Base-by-base conservation (phyloP, 2,888 invertebrate species). In the Drosophila atroscutellata region DNA sequence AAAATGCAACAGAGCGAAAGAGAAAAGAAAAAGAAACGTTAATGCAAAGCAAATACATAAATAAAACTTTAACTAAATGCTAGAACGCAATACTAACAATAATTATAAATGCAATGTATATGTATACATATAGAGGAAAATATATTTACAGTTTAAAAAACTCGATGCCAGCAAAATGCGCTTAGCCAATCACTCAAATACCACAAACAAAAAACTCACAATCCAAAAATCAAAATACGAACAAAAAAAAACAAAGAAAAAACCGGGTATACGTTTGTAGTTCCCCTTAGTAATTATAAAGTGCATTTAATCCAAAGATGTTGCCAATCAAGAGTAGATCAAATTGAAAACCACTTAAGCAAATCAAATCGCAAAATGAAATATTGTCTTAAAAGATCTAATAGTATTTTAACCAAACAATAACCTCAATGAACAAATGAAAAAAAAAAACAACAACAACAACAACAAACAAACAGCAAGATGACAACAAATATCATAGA, bases 241-340 rank as follows among this genome's bases (percentile, higher is more conserved):
- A n/a, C n/a, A 4, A 36, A 56, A 36, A 61, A 70, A n/a, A 54
- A 3, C 20, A 34, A 32, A 24, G 34, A 61, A 24, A 30, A 28
- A 34, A 54, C 18, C 52, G 28, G 28, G 28, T 49, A 51, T 62
- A 62, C 37, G 52, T 52, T 52, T 32, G 32, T 63, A 71, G 39
- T 71, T 75, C 66, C 52, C 64, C 58, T 59, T 52, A 72, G 67
- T 75, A 72, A 82, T 64, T 78, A 64, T 76, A 74, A 83, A 86
- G 80, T 86, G 86, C 86, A 87, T 86, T 90, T 86, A 86, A 73
- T 61, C 76, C 81, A 88, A 90, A 83, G 80, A 89, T 67, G 83
- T 87, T 90, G 89, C 86, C 86, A 89, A 86, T 75, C 79, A 62
- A 72, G 45, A 39, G 49, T 63, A 79, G 70, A 57, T 42, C 30